These are phyloP conservation scores for Platysteira castanea DNA, from an alignment of 2,113 vertebrate species.

Conservation along the genomic window DNA sequence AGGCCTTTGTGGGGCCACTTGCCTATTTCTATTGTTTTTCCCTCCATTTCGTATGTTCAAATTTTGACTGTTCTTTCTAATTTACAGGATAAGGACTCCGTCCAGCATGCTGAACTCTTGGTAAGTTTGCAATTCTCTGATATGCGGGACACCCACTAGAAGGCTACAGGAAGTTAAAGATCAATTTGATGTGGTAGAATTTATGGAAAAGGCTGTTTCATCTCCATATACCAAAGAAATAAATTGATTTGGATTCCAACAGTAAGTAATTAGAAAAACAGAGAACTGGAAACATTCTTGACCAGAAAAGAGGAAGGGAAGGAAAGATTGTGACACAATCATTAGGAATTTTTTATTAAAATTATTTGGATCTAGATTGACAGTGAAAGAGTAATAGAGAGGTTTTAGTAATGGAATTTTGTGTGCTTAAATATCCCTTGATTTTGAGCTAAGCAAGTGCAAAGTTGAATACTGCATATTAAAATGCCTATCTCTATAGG, in stretches of 20 bases:
- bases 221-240: not conserved
- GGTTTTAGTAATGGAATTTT: not conserved
- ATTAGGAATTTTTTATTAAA: not conserved
- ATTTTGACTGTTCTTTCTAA: not conserved
- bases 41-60: not conserved
- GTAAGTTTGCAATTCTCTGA: not conserved
- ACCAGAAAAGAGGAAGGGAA: not conserved
- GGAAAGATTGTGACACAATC: not conserved
- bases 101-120: not conserved
- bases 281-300: not conserved
- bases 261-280: not conserved
- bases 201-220: not conserved
- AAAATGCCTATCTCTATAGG: not conserved
- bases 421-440: not conserved
- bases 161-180: not conserved
- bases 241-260: not conserved
- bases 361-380: not conserved
- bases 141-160: not conserved
- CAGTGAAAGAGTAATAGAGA: not conserved
- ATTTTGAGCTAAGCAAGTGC: not conserved
- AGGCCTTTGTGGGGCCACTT: not conserved
- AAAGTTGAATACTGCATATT: not conserved
- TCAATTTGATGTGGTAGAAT: not conserved
- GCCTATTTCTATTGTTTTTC: not conserved
- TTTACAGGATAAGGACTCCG: not conserved